These are phyloP conservation scores for Leuciscus waleckii DNA, from an alignment of 2,797 vertebrate species.

Conservation along the genomic window DNA sequence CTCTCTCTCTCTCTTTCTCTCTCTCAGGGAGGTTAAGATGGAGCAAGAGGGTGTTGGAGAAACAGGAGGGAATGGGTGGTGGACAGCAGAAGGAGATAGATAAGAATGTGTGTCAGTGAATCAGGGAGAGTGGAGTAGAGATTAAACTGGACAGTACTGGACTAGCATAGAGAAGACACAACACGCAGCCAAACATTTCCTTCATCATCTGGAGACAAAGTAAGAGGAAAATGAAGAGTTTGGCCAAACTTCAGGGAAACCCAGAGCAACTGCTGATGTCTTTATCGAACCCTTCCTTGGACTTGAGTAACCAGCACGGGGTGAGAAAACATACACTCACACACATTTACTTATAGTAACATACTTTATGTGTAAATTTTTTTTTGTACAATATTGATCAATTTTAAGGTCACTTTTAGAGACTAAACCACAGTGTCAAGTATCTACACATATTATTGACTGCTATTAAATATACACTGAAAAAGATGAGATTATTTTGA, in stretches of 20 bases:
- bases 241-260: constrained; percentile 71
- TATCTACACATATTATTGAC: not conserved
- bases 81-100: constrained; percentile 9
- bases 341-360: not conserved
- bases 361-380: not conserved
- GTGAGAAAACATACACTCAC: constrained; percentile 61
- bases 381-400: not conserved
- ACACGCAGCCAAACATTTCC: not conserved
- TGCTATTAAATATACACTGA: not conserved
- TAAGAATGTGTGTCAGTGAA: constrained; percentile 35
- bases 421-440: not conserved
- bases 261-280: constrained; percentile 77
- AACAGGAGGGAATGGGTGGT: constrained; percentile 30
- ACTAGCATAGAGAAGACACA: constrained; percentile 20
- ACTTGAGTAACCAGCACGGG: constrained; percentile 71
- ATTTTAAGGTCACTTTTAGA: not conserved
- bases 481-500: not conserved
- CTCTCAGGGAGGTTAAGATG: constrained; percentile 23
- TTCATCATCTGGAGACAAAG: not conserved
- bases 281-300: constrained; percentile 76
- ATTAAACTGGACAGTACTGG: constrained; percentile 25
- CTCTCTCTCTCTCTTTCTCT: not conserved
- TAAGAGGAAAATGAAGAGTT: constrained; percentile 73
- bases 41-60: constrained; percentile 28
- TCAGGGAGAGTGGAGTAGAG: constrained; percentile 9